Conservation (phyloP, 2,113 vertebrate species). For the Thamnophis sirtalis region DNA sequence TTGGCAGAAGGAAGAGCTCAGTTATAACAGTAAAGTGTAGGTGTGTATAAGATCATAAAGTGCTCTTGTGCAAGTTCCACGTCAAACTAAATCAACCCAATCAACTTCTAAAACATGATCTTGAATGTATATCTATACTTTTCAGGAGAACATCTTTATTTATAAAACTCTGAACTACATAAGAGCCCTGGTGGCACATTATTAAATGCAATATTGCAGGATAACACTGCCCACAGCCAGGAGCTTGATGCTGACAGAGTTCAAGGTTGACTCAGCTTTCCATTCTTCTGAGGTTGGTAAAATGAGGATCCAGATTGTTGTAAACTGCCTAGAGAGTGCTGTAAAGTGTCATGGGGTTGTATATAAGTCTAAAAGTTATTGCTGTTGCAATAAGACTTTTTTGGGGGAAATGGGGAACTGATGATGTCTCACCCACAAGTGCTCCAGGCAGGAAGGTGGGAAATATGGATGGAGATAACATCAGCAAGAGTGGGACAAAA, state of each 20-base stretch:
- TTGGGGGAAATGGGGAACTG: not conserved
- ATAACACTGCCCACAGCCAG: too few relatives aligned
- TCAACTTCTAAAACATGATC: not conserved
- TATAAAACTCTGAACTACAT: not conserved
- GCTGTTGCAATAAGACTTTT: not conserved
- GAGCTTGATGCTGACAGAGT: too few relatives aligned
- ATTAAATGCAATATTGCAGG: not conserved
- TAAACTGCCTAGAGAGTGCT: too few relatives aligned
- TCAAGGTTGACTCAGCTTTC: too few relatives aligned
- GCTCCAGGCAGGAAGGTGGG: not conserved
- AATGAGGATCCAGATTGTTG: too few relatives aligned
- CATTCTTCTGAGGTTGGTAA: too few relatives aligned
- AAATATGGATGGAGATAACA: not conserved
- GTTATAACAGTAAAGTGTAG: not conserved
- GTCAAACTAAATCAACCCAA: not conserved
- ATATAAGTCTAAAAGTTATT: not conserved
- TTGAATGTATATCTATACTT: not conserved
- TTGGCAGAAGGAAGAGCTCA: not conserved
- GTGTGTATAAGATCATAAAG: not conserved
- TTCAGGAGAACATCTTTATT: not conserved
- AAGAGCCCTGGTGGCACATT: not conserved
- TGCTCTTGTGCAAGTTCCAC: not conserved
- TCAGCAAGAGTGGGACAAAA: not conserved
- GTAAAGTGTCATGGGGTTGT: not conserved
- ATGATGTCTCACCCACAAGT: not conserved